phyloP scores from a whole-genome alignment of 2,797 vertebrate genomes.

The Ctenopoma kingsleyae region DNA sequence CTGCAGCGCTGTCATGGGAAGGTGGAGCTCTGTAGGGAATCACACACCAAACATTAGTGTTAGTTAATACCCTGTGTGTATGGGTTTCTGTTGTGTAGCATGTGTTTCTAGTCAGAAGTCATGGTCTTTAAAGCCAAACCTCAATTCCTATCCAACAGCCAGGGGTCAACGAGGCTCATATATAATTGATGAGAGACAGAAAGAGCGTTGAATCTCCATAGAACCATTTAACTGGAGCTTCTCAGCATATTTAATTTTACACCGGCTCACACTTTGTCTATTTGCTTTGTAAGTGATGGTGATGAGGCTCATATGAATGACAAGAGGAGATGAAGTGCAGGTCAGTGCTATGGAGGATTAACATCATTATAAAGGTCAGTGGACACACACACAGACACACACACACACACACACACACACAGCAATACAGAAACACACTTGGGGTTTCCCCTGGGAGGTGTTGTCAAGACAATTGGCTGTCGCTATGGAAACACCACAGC shows the following conservation, averaged over 20 bases:
- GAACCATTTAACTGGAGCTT: conserved; percentile 12
- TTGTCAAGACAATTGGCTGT: conserved; percentile 76
- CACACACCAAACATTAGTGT: conserved; percentile 41
- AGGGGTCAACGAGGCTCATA: conserved; percentile 42
- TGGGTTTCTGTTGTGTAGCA: neutral
- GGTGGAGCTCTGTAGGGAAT: conserved; percentile 76
- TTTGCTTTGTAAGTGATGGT: conserved; percentile 57
- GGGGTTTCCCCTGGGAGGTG: conserved; percentile 70
- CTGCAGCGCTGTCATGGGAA: conserved; percentile 73
- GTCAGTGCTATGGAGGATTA: conserved; percentile 31
- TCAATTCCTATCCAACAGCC: neutral
- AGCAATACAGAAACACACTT: conserved; percentile 21
- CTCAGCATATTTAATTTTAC: conserved; percentile 19
- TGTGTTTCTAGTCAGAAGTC: conserved; percentile 4
- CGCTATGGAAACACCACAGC: conserved; percentile 76
- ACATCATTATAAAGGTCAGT: conserved; percentile 58
- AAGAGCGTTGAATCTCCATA: conserved; percentile 26
- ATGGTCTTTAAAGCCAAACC: conserved; percentile 4
- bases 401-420: conserved; percentile 26
- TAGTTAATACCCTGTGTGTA: conserved; percentile 3
- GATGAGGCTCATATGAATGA: conserved; percentile 51
- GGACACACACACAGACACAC: conserved; percentile 30
- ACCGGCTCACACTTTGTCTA: conserved; percentile 1
- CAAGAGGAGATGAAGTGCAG: conserved; percentile 48
- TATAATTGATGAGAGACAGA: conserved; percentile 32